These are phyloP conservation scores for Cherax quadricarinatus DNA, from an alignment of 1,140 invertebrate genomes.

Conservation along the genomic window DNA sequence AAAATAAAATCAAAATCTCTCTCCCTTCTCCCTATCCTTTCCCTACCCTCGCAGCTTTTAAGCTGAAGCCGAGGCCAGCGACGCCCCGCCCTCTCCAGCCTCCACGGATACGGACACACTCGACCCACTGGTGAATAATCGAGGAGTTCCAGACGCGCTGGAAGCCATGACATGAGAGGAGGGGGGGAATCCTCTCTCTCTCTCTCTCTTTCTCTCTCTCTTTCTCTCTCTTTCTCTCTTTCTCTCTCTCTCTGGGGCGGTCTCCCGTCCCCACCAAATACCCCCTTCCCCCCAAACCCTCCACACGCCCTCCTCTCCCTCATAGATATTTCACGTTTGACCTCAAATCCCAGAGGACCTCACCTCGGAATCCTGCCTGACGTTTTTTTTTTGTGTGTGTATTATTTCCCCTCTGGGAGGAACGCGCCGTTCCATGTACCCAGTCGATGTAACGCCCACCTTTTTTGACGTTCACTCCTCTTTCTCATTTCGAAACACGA, in stretches of 20 bases:
- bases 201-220: too few species aligned
- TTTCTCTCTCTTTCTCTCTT: background rate
- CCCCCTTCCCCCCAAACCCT: too few species aligned
- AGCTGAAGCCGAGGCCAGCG: background rate
- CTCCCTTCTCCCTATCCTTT: too few species aligned
- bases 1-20: too few species aligned
- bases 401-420: conserved; percentile 24
- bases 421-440: conserved; percentile 22
- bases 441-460: too few species aligned
- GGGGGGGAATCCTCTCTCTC: background rate
- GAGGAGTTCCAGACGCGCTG: conserved; percentile 43
- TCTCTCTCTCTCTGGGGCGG: too few species aligned
- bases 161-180: conserved; percentile 29
- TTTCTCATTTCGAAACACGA: too few species aligned
- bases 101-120: conserved; percentile 12
- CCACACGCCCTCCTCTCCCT: background rate
- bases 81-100: too few species aligned
- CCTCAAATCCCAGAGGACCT: conserved; percentile 42
- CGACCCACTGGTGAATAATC: conserved; percentile 50
- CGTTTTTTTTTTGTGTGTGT: conserved; percentile 18
- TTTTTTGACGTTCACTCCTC: too few species aligned
- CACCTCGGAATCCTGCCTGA: conserved; percentile 13
- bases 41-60: background rate
- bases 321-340: conserved; percentile 53
- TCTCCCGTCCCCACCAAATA: too few species aligned